Evolutionary conservation across 2,888 invertebrate species (phyloP).

Genomic region (Mactromeris polynyma): DNA sequence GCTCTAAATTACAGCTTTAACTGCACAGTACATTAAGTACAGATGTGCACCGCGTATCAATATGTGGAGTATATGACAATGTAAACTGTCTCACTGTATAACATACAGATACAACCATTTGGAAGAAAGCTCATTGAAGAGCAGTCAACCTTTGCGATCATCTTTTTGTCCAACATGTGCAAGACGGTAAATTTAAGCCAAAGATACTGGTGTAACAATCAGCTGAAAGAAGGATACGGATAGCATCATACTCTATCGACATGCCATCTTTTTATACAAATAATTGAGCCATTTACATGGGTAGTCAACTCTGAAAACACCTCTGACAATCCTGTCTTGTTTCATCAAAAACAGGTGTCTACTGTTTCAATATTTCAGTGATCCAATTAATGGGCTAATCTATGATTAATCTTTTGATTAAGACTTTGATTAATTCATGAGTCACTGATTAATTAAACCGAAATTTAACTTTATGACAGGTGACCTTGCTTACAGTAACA

Average conservation of each 20-base stretch:
- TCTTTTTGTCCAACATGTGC: slow-evolving; percentile 9
- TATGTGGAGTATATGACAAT: not conserved
- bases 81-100: not conserved
- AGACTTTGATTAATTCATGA: slow-evolving; percentile 49
- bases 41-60: not conserved
- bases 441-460: slow-evolving; percentile 40
- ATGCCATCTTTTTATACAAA: not conserved
- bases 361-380: slow-evolving; percentile 7
- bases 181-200: slow-evolving; percentile 1
- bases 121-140: not conserved
- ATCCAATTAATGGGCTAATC: slow-evolving; percentile 10
- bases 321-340: not conserved
- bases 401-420: slow-evolving; percentile 23
- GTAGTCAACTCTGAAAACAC: not conserved
- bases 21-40: not conserved
- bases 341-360: slow-evolving; percentile 12
- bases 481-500: not conserved
- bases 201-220: not conserved
- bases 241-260: not conserved
- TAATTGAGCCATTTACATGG: slow-evolving; percentile 19
- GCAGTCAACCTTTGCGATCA: not conserved
- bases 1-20: not conserved
- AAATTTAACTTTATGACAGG: slow-evolving; percentile 24
- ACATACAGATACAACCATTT: not conserved
- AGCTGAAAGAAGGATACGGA: not conserved